Evolutionary conservation across 1,140 invertebrate genomes (phyloP).

Genomic region (Solenopsis fugax): DNA sequence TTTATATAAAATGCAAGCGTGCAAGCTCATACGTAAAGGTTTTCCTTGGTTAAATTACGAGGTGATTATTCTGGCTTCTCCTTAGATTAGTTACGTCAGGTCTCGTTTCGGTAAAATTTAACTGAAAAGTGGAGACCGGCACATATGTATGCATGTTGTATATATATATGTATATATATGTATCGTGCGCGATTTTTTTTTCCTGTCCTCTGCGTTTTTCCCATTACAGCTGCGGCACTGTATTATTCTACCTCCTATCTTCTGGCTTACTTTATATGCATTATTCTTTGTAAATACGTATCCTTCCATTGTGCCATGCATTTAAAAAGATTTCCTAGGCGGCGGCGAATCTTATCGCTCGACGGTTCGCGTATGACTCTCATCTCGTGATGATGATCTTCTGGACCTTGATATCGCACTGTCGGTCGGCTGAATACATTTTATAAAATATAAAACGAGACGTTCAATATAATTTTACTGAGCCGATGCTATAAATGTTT

Average conservation of each 20-base stretch:
- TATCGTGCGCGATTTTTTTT: background rate
- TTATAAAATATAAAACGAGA: conserved; percentile 10
- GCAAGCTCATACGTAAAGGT: conserved; percentile 14
- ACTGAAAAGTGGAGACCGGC: conserved; percentile 58
- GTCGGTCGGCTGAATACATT: background rate
- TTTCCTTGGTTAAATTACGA: background rate
- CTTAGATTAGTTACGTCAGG: conserved; percentile 17
- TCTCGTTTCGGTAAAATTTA: conserved; percentile 57
- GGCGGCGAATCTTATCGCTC: conserved; percentile 36
- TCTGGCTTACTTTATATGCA: conserved; percentile 68
- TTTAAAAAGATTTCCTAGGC: conserved; percentile 61
- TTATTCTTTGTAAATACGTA: conserved; percentile 73
- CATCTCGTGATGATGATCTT: conserved; percentile 24
- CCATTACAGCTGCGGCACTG: conserved; percentile 60
- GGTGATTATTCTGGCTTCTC: background rate
- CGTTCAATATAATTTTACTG: background rate
- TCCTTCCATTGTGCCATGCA: conserved; percentile 54
- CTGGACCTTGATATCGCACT: background rate
- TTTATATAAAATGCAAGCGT: conserved; percentile 2
- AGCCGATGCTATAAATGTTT: background rate
- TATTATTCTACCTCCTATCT: conserved; percentile 51
- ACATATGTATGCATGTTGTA: background rate
- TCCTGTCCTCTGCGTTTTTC: conserved; percentile 62
- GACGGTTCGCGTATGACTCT: background rate
- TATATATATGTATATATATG: background rate